Conservation (phyloP, 2,888 invertebrate species). For the Acronicta leporina region DNA sequence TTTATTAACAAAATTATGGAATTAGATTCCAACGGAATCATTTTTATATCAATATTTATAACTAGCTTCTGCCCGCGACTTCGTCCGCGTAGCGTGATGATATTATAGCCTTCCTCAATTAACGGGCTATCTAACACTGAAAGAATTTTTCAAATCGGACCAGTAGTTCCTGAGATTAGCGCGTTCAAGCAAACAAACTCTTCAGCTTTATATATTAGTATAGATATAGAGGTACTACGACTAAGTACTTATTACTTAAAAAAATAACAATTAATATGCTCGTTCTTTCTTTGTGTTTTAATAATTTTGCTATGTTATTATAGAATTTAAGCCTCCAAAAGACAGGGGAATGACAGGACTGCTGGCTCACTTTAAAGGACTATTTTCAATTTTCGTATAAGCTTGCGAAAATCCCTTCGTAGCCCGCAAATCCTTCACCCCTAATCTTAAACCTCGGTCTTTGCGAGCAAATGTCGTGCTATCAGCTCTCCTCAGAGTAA, state of each 20-base stretch:
- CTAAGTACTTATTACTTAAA: background rate
- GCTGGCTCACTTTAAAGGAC: constrained; percentile 73
- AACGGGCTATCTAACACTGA: too few relatives aligned
- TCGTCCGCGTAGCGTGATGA: too few relatives aligned
- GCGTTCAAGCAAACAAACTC: too few relatives aligned
- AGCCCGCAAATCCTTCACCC: constrained; percentile 75
- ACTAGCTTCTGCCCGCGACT: too few relatives aligned
- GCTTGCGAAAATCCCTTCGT: constrained; percentile 72
- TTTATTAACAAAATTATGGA: background rate
- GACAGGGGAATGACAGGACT: constrained; percentile 54
- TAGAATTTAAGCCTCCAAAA: constrained; percentile 56
- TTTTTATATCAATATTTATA: too few relatives aligned
- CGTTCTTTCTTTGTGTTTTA: constrained; percentile 3
- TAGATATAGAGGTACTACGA: background rate
- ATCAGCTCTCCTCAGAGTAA: constrained; percentile 87
- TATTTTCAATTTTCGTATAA: constrained; percentile 84
- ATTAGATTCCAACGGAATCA: background rate
- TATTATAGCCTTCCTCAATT: too few relatives aligned
- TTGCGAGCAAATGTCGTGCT: constrained; percentile 85
- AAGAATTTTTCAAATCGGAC: too few relatives aligned
- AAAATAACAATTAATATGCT: too few relatives aligned
- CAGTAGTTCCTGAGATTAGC: too few relatives aligned
- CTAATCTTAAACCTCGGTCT: constrained; percentile 80
- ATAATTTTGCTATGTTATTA: constrained; percentile 29
- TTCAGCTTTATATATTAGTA: too few relatives aligned